phyloP scores from a whole-genome alignment of 1,140 invertebrate genomes.

The Hermatobates lingyangjiaoensis region DNA sequence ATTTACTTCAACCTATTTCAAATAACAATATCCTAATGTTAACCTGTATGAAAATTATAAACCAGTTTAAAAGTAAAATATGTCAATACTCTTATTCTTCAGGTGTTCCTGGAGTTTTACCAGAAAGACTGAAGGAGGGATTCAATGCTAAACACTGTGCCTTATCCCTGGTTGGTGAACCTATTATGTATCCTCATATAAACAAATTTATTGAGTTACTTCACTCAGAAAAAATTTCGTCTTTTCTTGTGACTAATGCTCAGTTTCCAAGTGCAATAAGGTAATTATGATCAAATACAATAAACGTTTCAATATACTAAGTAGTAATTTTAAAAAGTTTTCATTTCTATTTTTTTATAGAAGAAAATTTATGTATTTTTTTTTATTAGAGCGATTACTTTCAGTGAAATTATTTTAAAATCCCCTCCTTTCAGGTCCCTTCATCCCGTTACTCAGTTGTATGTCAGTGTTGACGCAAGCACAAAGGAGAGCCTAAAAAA shows the following conservation, averaged over 20 bases:
- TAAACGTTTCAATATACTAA: background rate
- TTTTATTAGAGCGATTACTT: background rate
- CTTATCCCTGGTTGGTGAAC: slow-evolving; percentile 43
- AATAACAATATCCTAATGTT: no score
- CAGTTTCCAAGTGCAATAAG: slow-evolving; percentile 41
- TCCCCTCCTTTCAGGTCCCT: slow-evolving; percentile 24
- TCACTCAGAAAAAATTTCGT: slow-evolving; percentile 32
- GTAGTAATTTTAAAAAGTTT: background rate
- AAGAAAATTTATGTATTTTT: background rate
- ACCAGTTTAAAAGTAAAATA: background rate
- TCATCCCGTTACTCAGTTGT: slow-evolving; percentile 39
- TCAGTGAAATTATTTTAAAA: background rate
- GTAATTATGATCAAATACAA: slow-evolving; percentile 15
- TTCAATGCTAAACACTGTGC: slow-evolving; percentile 35
- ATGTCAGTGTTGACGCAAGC: slow-evolving; percentile 43
- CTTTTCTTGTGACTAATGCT: slow-evolving; percentile 20
- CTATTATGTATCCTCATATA: slow-evolving; percentile 49
- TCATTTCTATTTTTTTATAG: background rate
- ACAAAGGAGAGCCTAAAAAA: slow-evolving; percentile 43
- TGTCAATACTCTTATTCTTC: no score
- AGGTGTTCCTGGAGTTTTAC: slow-evolving; percentile 40
- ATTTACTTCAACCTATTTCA: no score
- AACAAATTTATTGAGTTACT: slow-evolving; percentile 34
- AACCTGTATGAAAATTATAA: no score
- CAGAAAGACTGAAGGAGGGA: slow-evolving; percentile 33